Evolutionary conservation across 2,797 vertebrate genomes (phyloP).

Genomic region (Tenualosa thibaudeaui): DNA sequence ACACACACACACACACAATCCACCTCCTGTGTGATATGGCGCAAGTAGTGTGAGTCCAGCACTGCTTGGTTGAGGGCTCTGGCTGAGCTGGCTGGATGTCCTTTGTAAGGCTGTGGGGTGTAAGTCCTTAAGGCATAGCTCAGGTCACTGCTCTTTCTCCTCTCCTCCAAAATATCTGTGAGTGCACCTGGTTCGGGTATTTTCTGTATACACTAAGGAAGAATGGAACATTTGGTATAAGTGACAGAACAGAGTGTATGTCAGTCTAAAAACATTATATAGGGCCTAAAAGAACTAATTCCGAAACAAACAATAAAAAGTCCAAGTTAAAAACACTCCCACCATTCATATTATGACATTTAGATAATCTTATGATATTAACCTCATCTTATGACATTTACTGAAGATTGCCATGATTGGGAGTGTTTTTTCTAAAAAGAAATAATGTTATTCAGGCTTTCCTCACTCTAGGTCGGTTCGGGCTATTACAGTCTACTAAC

Average conservation of each 20-base stretch:
- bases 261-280: no score
- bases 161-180: slow-evolving; percentile 88
- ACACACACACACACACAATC: slow-evolving; percentile 28
- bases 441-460: no score
- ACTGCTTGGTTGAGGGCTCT: slow-evolving; percentile 82
- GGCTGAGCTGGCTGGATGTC: slow-evolving; percentile 73
- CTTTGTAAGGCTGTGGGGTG: slow-evolving; percentile 79
- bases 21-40: slow-evolving; percentile 86
- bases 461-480: no score
- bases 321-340: no score
- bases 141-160: slow-evolving; percentile 81
- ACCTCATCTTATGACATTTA: no score
- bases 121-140: slow-evolving; percentile 86
- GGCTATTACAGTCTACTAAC: no score
- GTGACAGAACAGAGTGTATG: background rate
- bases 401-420: no score
- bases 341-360: no score
- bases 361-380: no score
- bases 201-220: background rate
- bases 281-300: no score
- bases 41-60: slow-evolving; percentile 85
- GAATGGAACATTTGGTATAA: background rate
- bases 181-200: slow-evolving; percentile 72
- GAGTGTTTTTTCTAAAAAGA: no score
- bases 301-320: no score